These are phyloP conservation scores for Lepus townsendii DNA, from an alignment of 2,797 vertebrate genomes.

Conservation along the genomic window DNA sequence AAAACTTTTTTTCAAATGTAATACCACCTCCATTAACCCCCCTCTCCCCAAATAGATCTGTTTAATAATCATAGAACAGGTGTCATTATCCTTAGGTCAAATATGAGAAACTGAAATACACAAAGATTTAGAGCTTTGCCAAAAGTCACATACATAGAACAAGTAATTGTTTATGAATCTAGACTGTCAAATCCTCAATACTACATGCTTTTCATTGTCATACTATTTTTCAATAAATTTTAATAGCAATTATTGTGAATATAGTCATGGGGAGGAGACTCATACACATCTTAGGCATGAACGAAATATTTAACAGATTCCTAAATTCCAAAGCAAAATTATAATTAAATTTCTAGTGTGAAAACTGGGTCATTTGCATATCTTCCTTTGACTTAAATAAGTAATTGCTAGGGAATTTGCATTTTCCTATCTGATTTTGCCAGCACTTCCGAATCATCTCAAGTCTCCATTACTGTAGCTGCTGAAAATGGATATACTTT, in stretches of 20 bases:
- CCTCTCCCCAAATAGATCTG: not conserved
- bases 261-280: not conserved
- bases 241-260: slow-evolving; percentile 43
- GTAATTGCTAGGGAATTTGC: slow-evolving; percentile 76
- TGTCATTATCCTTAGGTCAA: not conserved
- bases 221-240: slow-evolving; percentile 26
- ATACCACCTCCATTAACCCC: not conserved
- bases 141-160: not conserved
- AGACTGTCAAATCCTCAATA: not conserved
- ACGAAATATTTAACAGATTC: slow-evolving; percentile 60
- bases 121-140: not conserved
- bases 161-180: not conserved
- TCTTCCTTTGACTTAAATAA: slow-evolving; percentile 75
- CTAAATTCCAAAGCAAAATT: slow-evolving; percentile 73
- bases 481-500: slow-evolving; percentile 62
- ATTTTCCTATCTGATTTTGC: slow-evolving; percentile 74
- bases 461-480: slow-evolving; percentile 66
- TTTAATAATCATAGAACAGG: not conserved
- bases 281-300: slow-evolving; percentile 56
- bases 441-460: slow-evolving; percentile 66
- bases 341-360: slow-evolving; percentile 66
- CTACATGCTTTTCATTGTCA: slow-evolving; percentile 11
- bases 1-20: slow-evolving; percentile 9
- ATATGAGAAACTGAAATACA: not conserved
- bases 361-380: slow-evolving; percentile 76